Evolutionary conservation across 2,888 invertebrate species (phyloP).

Genomic region (Rhabditophanes sp.): DNA sequence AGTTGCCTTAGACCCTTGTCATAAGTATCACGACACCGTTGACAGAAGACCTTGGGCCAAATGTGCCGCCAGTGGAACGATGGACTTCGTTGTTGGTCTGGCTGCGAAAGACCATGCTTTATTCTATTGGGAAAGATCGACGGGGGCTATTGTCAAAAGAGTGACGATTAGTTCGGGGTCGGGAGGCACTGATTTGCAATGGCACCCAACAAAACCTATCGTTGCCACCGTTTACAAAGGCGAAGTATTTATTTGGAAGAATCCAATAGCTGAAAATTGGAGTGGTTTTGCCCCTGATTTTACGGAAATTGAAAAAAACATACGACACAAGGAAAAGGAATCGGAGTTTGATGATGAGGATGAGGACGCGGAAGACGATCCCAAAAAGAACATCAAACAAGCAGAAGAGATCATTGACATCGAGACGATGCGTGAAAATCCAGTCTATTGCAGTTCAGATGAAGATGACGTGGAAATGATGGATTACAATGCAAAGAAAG

Average conservation of each 20-base stretch:
- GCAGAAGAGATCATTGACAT: conserved; percentile 4
- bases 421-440: conserved; percentile 3
- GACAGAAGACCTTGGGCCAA: too few relatives aligned
- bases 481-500: too few relatives aligned
- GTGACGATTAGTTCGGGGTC: conserved; percentile 1
- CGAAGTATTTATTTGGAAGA: conserved; percentile 4
- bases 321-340: conserved; percentile 4
- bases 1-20: too few relatives aligned
- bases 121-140: conserved; percentile 3
- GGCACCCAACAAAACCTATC: conserved; percentile 6
- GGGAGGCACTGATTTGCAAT: conserved; percentile 1
- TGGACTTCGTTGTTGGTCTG: conserved; percentile 4
- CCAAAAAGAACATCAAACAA: conserved; percentile 1
- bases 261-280: not conserved
- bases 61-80: conserved; percentile 2
- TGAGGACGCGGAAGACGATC: conserved; percentile 5
- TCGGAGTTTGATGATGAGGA: conserved; percentile 5
- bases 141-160: conserved; percentile 1
- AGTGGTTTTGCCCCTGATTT: conserved; percentile 5
- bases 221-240: conserved; percentile 4
- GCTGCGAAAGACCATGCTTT: conserved; percentile 2
- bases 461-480: too few relatives aligned
- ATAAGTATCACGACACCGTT: too few relatives aligned
- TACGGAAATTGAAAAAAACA: conserved; percentile 4
- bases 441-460: conserved; percentile 3